Evolutionary conservation across 2,113 vertebrate genomes (phyloP).

Genomic region (Drymodes brunneopygia): DNA sequence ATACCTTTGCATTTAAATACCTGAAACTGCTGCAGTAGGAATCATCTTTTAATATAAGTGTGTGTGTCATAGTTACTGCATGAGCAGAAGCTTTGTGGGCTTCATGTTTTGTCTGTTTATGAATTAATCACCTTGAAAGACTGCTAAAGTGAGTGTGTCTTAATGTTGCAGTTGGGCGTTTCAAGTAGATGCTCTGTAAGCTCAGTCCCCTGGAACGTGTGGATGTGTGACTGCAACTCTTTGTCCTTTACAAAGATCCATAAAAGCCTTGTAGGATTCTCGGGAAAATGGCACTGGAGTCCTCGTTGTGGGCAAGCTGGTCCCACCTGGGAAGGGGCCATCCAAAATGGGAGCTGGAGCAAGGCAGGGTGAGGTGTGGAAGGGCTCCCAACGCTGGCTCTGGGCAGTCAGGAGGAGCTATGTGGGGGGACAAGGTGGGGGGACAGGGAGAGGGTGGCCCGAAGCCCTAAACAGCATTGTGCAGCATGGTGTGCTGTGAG

Average conservation of each 20-base stretch:
- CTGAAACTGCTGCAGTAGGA: not conserved
- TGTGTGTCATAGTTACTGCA: not conserved
- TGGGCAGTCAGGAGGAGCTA: not conserved
- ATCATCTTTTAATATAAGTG: not conserved
- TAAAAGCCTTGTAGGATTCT: not conserved
- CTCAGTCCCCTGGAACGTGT: not conserved
- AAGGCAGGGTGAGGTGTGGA: not conserved
- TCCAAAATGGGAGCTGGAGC: rapidly evolving
- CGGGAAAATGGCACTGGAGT: not conserved
- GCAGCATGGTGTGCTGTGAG: not conserved
- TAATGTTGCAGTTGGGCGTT: not conserved
- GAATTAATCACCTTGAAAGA: not conserved
- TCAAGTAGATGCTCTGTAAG: not conserved
- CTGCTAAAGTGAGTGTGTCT: not conserved
- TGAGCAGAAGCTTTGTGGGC: not conserved
- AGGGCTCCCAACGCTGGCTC: not conserved
- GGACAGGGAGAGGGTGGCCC: not conserved
- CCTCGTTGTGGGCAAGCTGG: not conserved
- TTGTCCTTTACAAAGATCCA: not conserved
- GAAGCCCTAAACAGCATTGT: rapidly evolving
- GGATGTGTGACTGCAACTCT: not conserved
- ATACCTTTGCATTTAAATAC: not conserved
- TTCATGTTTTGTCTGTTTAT: not conserved
- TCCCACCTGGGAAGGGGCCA: not conserved
- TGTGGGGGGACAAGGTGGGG: not conserved